These are phyloP conservation scores for Mesoclemmys tuberculata DNA, from an alignment of 2,113 vertebrate species.

Conservation along the genomic window DNA sequence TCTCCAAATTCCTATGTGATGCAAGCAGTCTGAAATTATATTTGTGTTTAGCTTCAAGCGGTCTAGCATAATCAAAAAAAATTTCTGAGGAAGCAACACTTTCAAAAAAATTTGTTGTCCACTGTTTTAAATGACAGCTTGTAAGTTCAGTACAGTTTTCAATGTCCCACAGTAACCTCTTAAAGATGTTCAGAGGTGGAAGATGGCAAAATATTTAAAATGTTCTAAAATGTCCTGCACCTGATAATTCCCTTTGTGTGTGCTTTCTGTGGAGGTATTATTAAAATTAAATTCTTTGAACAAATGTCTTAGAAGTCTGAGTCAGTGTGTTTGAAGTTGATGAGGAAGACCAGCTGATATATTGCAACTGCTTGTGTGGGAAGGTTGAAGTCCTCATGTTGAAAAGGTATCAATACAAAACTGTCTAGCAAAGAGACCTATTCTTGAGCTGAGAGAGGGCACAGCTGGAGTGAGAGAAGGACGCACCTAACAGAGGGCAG, in stretches of 20 bases:
- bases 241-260: background rate
- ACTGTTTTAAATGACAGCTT: no score
- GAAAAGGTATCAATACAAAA: background rate
- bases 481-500: background rate
- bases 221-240: no score
- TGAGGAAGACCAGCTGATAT: background rate
- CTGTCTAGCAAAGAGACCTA: background rate
- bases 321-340: background rate
- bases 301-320: background rate
- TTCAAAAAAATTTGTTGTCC: no score
- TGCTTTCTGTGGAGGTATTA: background rate
- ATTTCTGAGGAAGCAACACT: no score
- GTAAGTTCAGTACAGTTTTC: no score
- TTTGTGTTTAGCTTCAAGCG: no score
- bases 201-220: no score
- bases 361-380: background rate
- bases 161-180: no score
- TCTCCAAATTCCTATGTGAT: no score
- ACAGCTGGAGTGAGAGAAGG: background rate
- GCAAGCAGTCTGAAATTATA: no score
- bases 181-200: no score
- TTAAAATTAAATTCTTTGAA: constrained; percentile 1
- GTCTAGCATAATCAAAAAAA: no score
- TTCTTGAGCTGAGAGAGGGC: background rate
- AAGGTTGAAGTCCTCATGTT: background rate